Conservation (phyloP, 2,797 vertebrate genomes). For the Pipistrellus kuhlii region DNA sequence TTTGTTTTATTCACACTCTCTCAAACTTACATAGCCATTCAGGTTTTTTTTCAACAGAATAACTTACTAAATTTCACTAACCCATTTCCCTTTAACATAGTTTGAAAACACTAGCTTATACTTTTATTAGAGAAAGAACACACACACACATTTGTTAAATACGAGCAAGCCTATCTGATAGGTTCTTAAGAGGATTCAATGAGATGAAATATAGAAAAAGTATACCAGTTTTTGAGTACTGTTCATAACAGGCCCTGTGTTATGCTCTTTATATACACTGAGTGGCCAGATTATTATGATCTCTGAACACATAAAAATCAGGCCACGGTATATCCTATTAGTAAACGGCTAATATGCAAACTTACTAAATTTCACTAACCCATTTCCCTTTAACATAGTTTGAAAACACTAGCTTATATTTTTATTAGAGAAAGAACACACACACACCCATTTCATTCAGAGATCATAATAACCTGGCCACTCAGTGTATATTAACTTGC, state of each 20-base stretch:
- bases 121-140: not conserved
- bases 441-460: too few relatives aligned
- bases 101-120: slow-evolving; percentile 30
- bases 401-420: slow-evolving; percentile 9
- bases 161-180: not conserved
- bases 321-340: too few relatives aligned
- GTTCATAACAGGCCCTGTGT: not conserved
- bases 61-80: not conserved
- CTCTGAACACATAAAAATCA: too few relatives aligned
- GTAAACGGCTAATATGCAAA: not conserved
- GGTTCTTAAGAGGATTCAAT: not conserved
- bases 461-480: too few relatives aligned
- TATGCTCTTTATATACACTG: not conserved
- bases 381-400: not conserved
- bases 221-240: not conserved
- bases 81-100: not conserved
- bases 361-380: not conserved
- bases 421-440: not conserved
- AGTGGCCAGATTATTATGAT: too few relatives aligned
- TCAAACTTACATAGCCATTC: not conserved
- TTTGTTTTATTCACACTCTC: not conserved
- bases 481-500: not conserved
- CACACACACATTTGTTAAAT: not conserved
- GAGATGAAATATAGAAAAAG: not conserved
- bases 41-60: not conserved